Percentiles rank a stretch among this genome's conserved stretches.
Conservation (phyloP, 2,113 vertebrate genomes). For the Nematolebias whitei region DNA sequence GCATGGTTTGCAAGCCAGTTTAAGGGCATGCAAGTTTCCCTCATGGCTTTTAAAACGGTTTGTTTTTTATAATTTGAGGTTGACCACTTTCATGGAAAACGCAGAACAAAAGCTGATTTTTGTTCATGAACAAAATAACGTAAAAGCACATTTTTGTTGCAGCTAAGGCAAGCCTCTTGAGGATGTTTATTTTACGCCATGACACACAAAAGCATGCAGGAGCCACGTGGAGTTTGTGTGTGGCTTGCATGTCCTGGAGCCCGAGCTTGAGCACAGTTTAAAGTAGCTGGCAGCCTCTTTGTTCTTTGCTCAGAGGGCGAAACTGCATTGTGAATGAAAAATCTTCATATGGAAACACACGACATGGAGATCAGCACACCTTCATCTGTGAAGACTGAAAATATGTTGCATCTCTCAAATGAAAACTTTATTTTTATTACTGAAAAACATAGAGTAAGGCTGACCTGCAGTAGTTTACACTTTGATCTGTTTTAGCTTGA, state of each 20-base stretch:
- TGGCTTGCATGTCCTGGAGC: conserved; percentile 8
- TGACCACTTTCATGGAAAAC: neutral
- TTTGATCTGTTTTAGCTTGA: no score
- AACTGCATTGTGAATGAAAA: neutral
- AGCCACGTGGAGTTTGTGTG: neutral
- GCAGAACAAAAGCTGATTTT: neutral
- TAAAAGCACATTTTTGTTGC: no score
- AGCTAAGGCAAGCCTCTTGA: neutral
- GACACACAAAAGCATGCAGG: neutral
- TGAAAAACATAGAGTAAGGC: neutral
- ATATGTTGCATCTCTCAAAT: no score
- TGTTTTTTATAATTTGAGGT: neutral
- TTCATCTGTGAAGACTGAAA: neutral
- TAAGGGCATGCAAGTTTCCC: conserved; percentile 8
- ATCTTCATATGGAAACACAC: neutral
- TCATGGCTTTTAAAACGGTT: conserved; percentile 17
- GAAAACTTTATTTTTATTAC: neutral
- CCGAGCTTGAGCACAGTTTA: conserved; percentile 35
- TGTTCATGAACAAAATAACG: neutral
- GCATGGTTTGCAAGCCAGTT: conserved; percentile 17
- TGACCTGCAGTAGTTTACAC: neutral
- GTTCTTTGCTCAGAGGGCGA: conserved; percentile 44
- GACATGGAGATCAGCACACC: neutral
- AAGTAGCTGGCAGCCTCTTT: conserved; percentile 37
- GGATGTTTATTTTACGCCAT: neutral